Evolutionary conservation across 2,797 vertebrate genomes (phyloP), one percentile per base, ranked within the genome.

Genomic region (Xenopus petersii): DNA sequence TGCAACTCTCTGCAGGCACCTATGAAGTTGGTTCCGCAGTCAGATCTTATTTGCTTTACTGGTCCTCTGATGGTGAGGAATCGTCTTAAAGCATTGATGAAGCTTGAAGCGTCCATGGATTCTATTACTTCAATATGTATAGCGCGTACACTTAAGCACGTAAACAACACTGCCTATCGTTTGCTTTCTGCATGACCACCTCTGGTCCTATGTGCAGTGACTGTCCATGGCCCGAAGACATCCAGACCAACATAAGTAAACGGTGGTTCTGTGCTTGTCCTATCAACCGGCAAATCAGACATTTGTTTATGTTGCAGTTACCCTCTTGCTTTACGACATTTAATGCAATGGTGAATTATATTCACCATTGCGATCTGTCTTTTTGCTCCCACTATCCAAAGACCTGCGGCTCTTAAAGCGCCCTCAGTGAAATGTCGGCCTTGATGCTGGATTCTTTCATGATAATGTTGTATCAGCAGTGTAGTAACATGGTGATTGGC

Each of bases 371-470:
- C 83, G 33, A 83, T 64, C 4, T 26, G 74, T 26, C 42, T 81
- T 30, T 82, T 85, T 0, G 64, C 71, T 16, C 75, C 79, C 13
- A 79, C 55, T 60, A 84, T 81, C 81, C 74, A 83, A 82, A 2
- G 4, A 10, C 56, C 56, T 21, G n/a, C 17, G 21, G 56, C n/a
- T 24, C 56, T 21, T 6, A 59, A 6, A 21, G 2, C 17, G 8
- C 56, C 56, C 12, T 59, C 21, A 5, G 56, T 59, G 10, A 59
- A 21, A 9, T 59, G 56, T 12, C n/a, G 6, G 6, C n/a, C 56
- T 59, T 59, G 56, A 12, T 59, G 56, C 17, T 21, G 2, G 56
- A 24, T 10, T 24, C 8, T 17, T 59, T 59, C 56, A 59, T 59
- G 56, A 24, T 21, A 24, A n/a, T 59, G 21, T 6, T 12, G 6